Evolutionary conservation across 2,888 invertebrate genomes (phyloP), one percentile per base, ranked within the genome.

Genomic region (Tinea trinotella): DNA sequence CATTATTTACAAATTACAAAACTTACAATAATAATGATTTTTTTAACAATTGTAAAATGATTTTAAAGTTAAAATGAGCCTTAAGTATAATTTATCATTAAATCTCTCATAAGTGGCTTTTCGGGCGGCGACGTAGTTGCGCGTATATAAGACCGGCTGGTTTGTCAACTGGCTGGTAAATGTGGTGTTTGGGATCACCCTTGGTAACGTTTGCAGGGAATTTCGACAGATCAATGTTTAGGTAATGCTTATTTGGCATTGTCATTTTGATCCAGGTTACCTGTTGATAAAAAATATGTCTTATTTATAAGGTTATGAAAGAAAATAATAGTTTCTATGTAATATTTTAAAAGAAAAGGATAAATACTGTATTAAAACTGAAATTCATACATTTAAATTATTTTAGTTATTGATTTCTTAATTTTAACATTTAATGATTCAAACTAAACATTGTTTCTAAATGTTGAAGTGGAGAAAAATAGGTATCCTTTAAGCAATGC

Each of bases 171-270:
- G 93, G 93, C 54, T 91, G 87, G 66, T 92, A 93, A 35, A 93
- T 93, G 62, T 92, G 91, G 60, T 90, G 88, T 0, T 74, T 67
- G 50, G 92, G 91, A 18, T 90, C 89, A 0, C 89, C 88, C 15
- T 89, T 89, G 10, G 89, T 88, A 12, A 92, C 83, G 52, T 88
- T 82, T 1, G 85, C 83, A 18, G 92, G 90, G 74, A 94, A 93
- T 62, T 91, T 92, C 5, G 90, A 89, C 64, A 93, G 88, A 67
- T 94, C 93, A 44, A 93, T 89, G 61, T 89, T 90, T 62, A 92
- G 89, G 68, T 94, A 94, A 68, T 94, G 94, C 63, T 92, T 93
- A 74, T 94, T 94, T 0, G 94, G 94, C 90, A 94, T 91, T 57
- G 88, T 88, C 90, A 93, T 92, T 61, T 90, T 90, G 53, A 93